Evolutionary conservation across 2,888 invertebrate genomes (phyloP).

Genomic region (Andricus quercusramuli): DNA sequence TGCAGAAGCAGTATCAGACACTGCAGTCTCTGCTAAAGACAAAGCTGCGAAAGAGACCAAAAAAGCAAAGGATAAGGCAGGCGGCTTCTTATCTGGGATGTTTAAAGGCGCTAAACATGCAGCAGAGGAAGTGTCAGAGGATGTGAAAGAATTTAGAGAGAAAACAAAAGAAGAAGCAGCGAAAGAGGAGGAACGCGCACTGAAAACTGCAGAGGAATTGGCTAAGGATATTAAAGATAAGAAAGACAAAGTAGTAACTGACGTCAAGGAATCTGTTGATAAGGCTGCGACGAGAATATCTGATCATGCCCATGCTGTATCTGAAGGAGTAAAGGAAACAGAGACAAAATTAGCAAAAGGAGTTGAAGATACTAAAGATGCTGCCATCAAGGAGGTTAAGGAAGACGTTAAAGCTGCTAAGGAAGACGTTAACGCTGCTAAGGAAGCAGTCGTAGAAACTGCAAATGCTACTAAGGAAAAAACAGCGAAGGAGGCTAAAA

Average conservation of each 20-base stretch:
- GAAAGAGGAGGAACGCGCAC: slow-evolving; percentile 52
- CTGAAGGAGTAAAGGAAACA: slow-evolving; percentile 49
- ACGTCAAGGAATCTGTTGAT: slow-evolving; percentile 48
- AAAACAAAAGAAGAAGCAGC: slow-evolving; percentile 51
- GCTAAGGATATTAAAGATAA: slow-evolving; percentile 40
- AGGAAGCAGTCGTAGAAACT: slow-evolving; percentile 43
- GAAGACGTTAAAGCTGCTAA: slow-evolving; percentile 59
- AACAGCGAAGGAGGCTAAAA: slow-evolving; percentile 50
- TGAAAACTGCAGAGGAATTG: slow-evolving; percentile 47
- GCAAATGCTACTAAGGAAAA: slow-evolving; percentile 79
- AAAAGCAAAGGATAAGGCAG: slow-evolving; percentile 60
- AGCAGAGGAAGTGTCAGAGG: slow-evolving; percentile 43
- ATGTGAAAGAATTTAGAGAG: slow-evolving; percentile 47
- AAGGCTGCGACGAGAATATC: slow-evolving; percentile 49
- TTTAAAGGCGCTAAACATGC: slow-evolving; percentile 50
- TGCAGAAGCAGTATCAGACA: slow-evolving; percentile 49
- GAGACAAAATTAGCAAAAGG: slow-evolving; percentile 54
- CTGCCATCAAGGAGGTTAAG: slow-evolving; percentile 72
- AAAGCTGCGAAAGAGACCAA: slow-evolving; percentile 58
- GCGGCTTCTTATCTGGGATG: slow-evolving; percentile 60
- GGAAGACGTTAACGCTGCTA: slow-evolving; percentile 57
- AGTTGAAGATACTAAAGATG: slow-evolving; percentile 5
- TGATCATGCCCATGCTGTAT: slow-evolving; percentile 43
- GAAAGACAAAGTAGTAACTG: slow-evolving; percentile 40
- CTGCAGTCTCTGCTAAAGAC: slow-evolving; percentile 45